Base-by-base conservation (phyloP, 1,140 invertebrate genomes). In the Charaxes varanes region DNA sequence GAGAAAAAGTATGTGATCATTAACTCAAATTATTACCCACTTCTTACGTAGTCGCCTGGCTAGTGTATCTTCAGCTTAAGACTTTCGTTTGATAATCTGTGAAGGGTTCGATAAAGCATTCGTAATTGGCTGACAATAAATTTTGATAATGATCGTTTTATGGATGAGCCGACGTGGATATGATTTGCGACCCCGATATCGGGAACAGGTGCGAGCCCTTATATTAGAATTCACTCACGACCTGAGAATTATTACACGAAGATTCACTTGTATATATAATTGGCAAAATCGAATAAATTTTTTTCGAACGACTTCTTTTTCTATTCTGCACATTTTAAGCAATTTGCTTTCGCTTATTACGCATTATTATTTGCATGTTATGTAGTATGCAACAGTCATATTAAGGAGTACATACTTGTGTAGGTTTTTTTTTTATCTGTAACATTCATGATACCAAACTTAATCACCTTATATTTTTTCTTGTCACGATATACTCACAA, bases 181-280 rank as follows among this genome's bases (percentile, higher is more conserved):
- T 32, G 35, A 52, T 47, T 43, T 23, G 38, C 31, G 31, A 15
- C 14, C 35, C 17, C 37, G 12, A 35, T 40, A 21, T 12, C 32
- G 37, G 18, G 22, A 40, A 41, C 54, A 57, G 54, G 54, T 57
- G 54, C 15, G 24, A 41, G 32, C 33, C 27, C 41, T 41, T 49
- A 40, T 42, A 48, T 45, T 45, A 38, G 19, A 35, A 42, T 44
- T 41, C 32, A 41, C 21, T 32, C 23, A 21, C 17, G 26, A 36
- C n/a, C n/a, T n/a, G n/a, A n/a, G 35, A 40, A 40, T 41, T 41
- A 37, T 48, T 26, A 33, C 23, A 21, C 17, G 26, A 36, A 31
- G 27, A 48, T 42, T 48, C 42, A 41, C 31, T 28, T 15, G 23
- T 30, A 23, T 43, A 32, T 17, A 34, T 36, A 18, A 32, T 23